These are phyloP conservation scores for Synodontis membranacea DNA, from an alignment of 2,113 vertebrate genomes.

Conservation along the genomic window DNA sequence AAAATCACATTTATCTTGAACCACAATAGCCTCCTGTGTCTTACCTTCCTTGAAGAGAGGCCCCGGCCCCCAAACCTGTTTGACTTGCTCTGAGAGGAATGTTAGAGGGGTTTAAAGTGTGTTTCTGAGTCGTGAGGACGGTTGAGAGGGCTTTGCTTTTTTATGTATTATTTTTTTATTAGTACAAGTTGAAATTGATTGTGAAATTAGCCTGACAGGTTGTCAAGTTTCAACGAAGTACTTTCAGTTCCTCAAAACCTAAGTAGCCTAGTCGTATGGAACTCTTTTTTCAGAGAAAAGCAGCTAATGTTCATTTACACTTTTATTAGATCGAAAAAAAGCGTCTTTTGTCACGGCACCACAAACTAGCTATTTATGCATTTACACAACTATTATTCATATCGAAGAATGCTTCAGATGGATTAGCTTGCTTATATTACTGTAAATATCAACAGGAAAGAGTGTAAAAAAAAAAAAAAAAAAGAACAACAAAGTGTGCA, in stretches of 20 bases:
- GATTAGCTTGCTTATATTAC: neutral
- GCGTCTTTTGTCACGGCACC: neutral
- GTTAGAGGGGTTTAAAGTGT: slow-evolving; percentile 11
- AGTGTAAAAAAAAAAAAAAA: neutral
- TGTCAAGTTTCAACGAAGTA: neutral
- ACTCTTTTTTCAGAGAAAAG: neutral
- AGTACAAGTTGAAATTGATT: neutral
- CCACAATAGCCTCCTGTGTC: neutral
- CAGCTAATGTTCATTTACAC: neutral
- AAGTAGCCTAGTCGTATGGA: too few relatives aligned
- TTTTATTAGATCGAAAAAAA: neutral
- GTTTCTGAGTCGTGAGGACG: neutral
- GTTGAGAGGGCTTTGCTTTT: neutral
- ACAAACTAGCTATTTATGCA: neutral
- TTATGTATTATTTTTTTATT: slow-evolving; percentile 7
- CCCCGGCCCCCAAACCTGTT: slow-evolving; percentile 13
- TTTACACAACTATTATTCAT: neutral
- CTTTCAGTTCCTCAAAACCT: neutral
- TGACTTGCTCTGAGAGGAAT: neutral
- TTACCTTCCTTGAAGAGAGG: neutral
- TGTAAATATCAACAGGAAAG: neutral
- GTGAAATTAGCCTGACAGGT: neutral
- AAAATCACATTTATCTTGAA: too few relatives aligned
- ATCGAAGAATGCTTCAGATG: neutral
- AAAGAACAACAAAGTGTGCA: neutral